Conservation (phyloP, 2,797 vertebrate species). For the Gallinago solitaria region DNA sequence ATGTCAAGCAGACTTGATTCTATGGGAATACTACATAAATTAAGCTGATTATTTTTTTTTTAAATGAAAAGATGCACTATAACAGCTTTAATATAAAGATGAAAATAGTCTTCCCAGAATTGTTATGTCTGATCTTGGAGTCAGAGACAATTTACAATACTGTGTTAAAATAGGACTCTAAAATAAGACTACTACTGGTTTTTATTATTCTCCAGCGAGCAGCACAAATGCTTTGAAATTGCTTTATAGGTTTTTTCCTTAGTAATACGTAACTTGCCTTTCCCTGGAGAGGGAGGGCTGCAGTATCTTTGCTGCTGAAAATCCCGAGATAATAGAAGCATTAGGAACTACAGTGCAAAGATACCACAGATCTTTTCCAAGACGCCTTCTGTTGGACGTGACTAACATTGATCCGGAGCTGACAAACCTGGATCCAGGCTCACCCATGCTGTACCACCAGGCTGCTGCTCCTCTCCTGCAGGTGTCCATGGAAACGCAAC, state of each 20-base stretch:
- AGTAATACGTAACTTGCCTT: not conserved
- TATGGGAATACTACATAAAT: not conserved
- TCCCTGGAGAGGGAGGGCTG: not conserved
- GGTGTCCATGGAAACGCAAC: not conserved
- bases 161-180: not conserved
- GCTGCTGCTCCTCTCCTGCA: not conserved
- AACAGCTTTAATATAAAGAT: not conserved
- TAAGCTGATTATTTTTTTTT: not conserved
- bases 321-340: not conserved
- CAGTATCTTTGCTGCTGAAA: not conserved
- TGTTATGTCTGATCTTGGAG: not conserved
- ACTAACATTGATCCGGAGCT: not conserved
- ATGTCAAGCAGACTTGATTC: not conserved
- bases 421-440: not conserved
- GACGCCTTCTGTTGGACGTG: not conserved
- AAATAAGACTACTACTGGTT: not conserved
- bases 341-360: not conserved
- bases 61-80: not conserved
- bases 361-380: not conserved
- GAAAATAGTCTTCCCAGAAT: not conserved
- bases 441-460: not conserved
- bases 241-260: not conserved
- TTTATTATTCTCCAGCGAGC: not conserved
- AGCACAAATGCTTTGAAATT: not conserved
- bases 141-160: not conserved